phyloP scores from a whole-genome alignment of 1,140 invertebrate species.

The Daktulosphaira vitifoliae region DNA sequence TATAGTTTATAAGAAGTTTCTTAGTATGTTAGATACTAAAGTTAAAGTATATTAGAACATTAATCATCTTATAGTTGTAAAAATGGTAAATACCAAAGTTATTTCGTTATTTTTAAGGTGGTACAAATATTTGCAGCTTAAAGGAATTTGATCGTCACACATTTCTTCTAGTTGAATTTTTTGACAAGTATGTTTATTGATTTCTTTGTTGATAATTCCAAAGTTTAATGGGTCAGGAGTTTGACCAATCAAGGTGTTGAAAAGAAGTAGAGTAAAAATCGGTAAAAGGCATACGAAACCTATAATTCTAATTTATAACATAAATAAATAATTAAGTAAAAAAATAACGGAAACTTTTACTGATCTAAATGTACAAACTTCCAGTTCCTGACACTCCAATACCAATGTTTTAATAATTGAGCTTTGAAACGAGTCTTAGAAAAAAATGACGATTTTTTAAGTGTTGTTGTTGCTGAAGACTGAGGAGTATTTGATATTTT shows the following conservation, averaged over 20 bases:
- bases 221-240: not conserved
- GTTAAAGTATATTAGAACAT: no score
- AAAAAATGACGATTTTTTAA: constrained; percentile 27
- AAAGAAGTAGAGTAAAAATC: not conserved
- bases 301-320: not conserved
- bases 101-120: not conserved
- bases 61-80: no score
- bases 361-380: constrained; percentile 51
- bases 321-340: not conserved
- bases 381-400: constrained; percentile 79
- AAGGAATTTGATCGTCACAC: constrained; percentile 8
- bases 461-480: not conserved
- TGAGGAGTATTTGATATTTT: no score
- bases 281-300: not conserved
- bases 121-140: constrained; percentile 10
- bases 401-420: constrained; percentile 81
- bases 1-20: no score
- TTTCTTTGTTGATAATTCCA: constrained; percentile 12
- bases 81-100: constrained; percentile 10
- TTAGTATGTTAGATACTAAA: no score
- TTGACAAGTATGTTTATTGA: not conserved
- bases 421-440: constrained; percentile 53
- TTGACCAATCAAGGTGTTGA: not conserved
- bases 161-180: not conserved
- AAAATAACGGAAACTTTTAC: no score